phyloP scores from a whole-genome alignment of 2,113 vertebrate genomes.

The Laterallus jamaicensis region DNA sequence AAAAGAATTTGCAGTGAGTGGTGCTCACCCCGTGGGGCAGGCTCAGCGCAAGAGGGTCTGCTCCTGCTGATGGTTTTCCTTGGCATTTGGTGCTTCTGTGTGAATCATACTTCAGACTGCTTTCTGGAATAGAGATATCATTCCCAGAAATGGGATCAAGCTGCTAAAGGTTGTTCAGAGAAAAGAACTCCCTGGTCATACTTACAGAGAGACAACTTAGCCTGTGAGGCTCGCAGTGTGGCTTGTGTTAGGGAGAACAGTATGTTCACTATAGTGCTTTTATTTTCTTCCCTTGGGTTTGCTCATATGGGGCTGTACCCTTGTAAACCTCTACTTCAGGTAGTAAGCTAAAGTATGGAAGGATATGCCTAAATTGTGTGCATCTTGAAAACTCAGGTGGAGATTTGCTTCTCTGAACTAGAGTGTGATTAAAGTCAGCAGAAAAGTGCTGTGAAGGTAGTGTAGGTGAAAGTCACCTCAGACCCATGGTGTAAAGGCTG shows the following conservation, averaged over 20 bases:
- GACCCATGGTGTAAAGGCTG: not conserved
- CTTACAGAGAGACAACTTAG: not conserved
- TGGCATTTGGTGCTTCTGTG: not conserved
- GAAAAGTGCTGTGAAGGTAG: not conserved
- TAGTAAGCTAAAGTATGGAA: not conserved
- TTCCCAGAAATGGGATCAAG: not conserved
- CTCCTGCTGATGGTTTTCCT: not conserved
- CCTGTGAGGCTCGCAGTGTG: not conserved
- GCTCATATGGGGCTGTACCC: not conserved
- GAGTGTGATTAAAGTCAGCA: not conserved
- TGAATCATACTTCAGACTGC: not conserved
- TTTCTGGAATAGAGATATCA: not conserved
- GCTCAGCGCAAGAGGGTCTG: rapidly evolving
- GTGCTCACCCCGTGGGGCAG: rapidly evolving
- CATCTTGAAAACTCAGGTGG: not conserved
- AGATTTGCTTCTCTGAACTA: not conserved
- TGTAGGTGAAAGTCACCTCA: not conserved
- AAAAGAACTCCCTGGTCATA: not conserved
- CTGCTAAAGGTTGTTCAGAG: not conserved
- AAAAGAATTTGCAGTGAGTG: not conserved
- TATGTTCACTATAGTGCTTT: not conserved
- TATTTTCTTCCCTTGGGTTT: not conserved
- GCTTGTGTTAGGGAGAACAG: not conserved
- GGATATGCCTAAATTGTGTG: not conserved
- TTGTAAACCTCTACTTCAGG: not conserved